Base-by-base conservation (phyloP, 2,888 invertebrate genomes). In the Dysmachus trigonus region DNA sequence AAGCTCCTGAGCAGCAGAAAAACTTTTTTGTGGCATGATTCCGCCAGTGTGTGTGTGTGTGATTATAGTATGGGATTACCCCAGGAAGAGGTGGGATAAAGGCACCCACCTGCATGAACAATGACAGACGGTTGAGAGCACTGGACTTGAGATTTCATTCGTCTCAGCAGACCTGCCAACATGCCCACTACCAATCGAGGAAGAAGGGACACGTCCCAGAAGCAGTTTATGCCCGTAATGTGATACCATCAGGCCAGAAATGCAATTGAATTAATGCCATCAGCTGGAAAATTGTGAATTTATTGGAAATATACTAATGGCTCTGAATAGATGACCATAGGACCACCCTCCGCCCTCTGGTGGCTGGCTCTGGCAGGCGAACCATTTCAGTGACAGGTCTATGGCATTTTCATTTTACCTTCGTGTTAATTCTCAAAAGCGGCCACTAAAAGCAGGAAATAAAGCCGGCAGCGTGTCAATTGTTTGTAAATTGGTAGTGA, bases 221-320 rank as follows among this genome's bases (percentile, higher is more conserved):
- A 22, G 62, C 62, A 22, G 27, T 62, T 62, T 62, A 62, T 62
- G 22, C 62, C 8, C 10, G 62, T 62, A 62, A 62, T 27, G 62
- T 62, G 62, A 62, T 62, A 62, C 62, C 62, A 27, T 62, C 62
- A 22, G 62, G 62, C 62, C 62, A 62, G 10, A 62, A 15, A 30
- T 81, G 81, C 81, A 81, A 81, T 81, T 81, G 81, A 81, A 81
- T 81, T 81, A 62, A 33, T 81, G 51, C 13, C 62, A 81, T 53
- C 31, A 81, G 27, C 18, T 62, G 62, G 53, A 33, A 53, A 81
- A 81, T 33, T 81, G 51, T 30, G 30, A 13, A 81, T 31, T 51
- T 81, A 53, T 53, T 81, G 47, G 33, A 18, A 81, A 81, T 33
- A 22, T 51, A 53, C 18, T 81, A 53, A 18, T 62, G 62, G 62